Percentiles rank a stretch among this genome's conserved stretches.
phyloP scores from a whole-genome alignment of 2,113 vertebrate genomes.

The Rattus rattus region DNA sequence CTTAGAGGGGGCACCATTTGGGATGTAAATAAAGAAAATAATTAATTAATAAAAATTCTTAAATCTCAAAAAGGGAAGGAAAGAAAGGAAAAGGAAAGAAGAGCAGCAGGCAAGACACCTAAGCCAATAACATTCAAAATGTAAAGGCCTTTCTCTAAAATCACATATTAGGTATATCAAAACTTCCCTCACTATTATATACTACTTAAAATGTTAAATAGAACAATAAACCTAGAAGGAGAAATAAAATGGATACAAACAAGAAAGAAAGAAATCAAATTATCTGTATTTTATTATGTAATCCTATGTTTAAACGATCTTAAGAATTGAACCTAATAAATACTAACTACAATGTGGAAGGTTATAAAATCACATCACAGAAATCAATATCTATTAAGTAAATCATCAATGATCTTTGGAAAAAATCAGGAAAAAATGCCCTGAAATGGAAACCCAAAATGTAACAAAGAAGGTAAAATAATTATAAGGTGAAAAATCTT shows the following conservation, averaged over 20 bases:
- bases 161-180: not conserved
- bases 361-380: not conserved
- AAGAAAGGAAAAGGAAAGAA: not conserved
- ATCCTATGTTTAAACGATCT: not conserved
- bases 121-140: not conserved
- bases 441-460: not conserved
- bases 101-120: not conserved
- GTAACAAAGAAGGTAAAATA: not conserved
- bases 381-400: not conserved
- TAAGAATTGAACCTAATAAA: not conserved
- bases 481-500: not conserved
- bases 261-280: not conserved
- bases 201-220: not conserved
- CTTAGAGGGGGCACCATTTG: no score
- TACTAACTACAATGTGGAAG: not conserved
- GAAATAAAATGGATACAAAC: not conserved
- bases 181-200: not conserved
- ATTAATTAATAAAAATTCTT: no score
- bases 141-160: not conserved
- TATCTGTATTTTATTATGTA: not conserved
- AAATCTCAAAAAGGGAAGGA: no score
- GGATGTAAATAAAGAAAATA: no score
- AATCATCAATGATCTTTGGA: not conserved
- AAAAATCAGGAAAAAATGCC: not conserved
- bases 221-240: not conserved